Evolutionary conservation across 1,140 invertebrate genomes (phyloP).

Genomic region (Drosophila malerkotliana): DNA sequence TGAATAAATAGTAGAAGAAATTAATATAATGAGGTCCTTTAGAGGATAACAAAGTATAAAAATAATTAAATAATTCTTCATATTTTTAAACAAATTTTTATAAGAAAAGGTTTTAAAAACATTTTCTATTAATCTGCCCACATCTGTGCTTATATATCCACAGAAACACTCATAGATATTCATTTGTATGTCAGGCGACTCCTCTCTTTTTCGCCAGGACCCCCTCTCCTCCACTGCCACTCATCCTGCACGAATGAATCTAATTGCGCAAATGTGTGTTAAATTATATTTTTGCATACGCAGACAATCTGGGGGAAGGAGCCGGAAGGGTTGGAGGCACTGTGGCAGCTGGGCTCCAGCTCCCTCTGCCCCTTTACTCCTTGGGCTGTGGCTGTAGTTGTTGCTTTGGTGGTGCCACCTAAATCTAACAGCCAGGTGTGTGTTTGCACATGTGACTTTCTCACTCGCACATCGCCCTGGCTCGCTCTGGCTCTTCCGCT

Average conservation of each 20-base stretch:
- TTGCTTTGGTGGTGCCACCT: conserved; percentile 36
- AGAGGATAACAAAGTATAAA: not conserved
- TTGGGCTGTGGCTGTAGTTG: conserved; percentile 25
- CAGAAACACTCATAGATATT: conserved; percentile 71
- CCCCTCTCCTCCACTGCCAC: conserved; percentile 11
- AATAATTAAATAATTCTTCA: not conserved
- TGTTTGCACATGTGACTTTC: conserved; percentile 35
- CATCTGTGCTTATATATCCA: conserved; percentile 22
- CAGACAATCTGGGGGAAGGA: conserved; percentile 60
- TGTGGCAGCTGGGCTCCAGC: conserved; percentile 40
- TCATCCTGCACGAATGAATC: conserved; percentile 75
- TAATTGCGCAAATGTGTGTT: conserved; percentile 82
- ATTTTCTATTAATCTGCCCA: not conserved
- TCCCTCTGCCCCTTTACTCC: not conserved
- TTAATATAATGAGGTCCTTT: not conserved
- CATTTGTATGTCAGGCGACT: conserved; percentile 71
- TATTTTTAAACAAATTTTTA: not conserved
- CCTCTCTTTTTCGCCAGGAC: conserved; percentile 20
- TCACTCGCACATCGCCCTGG: conserved; percentile 1
- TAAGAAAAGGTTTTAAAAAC: too few species aligned
- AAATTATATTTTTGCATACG: conserved; percentile 82
- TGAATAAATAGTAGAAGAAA: not conserved
- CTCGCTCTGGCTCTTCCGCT: not conserved
- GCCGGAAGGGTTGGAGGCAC: conserved; percentile 28
- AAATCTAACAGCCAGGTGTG: conserved; percentile 56